Conservation (phyloP, 2,797 vertebrate genomes). For the Gymnocypris eckloni region DNA sequence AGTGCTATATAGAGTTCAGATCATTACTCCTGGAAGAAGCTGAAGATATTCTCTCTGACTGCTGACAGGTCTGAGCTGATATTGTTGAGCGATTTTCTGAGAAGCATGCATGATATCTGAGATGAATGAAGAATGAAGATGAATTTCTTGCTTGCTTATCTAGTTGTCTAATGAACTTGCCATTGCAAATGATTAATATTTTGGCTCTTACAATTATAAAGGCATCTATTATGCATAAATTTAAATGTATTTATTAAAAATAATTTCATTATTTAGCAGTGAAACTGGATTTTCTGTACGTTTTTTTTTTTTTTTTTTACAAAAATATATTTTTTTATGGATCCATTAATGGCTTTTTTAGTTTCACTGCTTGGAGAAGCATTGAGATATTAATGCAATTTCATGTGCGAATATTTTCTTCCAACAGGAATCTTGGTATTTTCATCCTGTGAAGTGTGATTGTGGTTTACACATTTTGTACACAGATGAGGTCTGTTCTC, state of each 20-base stretch:
- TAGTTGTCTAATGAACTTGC: background rate
- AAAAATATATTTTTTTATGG: background rate
- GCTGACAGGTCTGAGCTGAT: too few relatives aligned
- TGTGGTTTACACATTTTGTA: slow-evolving; percentile 26
- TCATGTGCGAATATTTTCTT: background rate
- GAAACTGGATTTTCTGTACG: background rate
- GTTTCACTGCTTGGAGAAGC: background rate
- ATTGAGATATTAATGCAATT: background rate
- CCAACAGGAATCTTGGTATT: background rate
- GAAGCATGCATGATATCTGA: too few relatives aligned
- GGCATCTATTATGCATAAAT: background rate
- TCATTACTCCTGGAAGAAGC: too few relatives aligned
- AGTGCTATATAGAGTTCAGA: background rate
- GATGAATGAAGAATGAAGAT: too few relatives aligned
- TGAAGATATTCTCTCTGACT: too few relatives aligned
- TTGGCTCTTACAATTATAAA: background rate
- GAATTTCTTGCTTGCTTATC: background rate
- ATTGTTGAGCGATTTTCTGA: too few relatives aligned
- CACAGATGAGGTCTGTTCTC: slow-evolving; percentile 83
- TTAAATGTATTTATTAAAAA: background rate
- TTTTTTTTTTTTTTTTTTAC: background rate
- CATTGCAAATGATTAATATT: background rate
- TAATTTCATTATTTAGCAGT: background rate
- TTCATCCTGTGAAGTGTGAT: background rate
- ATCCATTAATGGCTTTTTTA: background rate